Evolutionary conservation across 2,888 invertebrate species (phyloP).

Genomic region (Drosophila diplacantha): DNA sequence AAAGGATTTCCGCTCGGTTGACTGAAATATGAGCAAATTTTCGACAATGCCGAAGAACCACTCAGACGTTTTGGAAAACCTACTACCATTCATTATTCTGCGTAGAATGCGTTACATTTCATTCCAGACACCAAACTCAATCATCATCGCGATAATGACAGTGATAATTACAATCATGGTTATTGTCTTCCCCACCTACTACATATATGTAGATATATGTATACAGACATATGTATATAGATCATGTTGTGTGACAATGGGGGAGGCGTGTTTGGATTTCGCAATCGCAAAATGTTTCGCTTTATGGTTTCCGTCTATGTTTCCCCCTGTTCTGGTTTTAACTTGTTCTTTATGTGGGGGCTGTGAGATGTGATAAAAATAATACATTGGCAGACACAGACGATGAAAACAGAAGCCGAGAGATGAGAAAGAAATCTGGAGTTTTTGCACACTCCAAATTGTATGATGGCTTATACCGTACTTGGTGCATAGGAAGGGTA

Average conservation of each 20-base stretch:
- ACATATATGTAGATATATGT: slow-evolving; percentile 12
- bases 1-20: slow-evolving; percentile 72
- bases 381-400: slow-evolving; percentile 30
- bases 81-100: slow-evolving; percentile 59
- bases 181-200: slow-evolving; percentile 8
- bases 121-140: slow-evolving; percentile 38
- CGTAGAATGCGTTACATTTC: slow-evolving; percentile 61
- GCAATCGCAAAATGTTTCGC: slow-evolving; percentile 61
- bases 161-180: slow-evolving; percentile 31
- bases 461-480: slow-evolving; percentile 30
- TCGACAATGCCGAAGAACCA: slow-evolving; percentile 43
- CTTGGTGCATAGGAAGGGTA: background rate
- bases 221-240: slow-evolving; percentile 43
- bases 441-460: slow-evolving; percentile 45
- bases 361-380: slow-evolving; percentile 34
- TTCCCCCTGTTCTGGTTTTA: slow-evolving; percentile 1
- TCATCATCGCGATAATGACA: slow-evolving; percentile 38
- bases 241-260: slow-evolving; percentile 58
- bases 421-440: slow-evolving; percentile 22
- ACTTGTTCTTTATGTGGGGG: slow-evolving; percentile 23
- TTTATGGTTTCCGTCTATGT: slow-evolving; percentile 39
- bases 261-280: slow-evolving; percentile 69
- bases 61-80: background rate
- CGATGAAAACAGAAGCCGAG: slow-evolving; percentile 26
- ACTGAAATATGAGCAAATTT: slow-evolving; percentile 70